Evolutionary conservation across 2,797 vertebrate species (phyloP).

Genomic region (Anisognathus igniventris): DNA sequence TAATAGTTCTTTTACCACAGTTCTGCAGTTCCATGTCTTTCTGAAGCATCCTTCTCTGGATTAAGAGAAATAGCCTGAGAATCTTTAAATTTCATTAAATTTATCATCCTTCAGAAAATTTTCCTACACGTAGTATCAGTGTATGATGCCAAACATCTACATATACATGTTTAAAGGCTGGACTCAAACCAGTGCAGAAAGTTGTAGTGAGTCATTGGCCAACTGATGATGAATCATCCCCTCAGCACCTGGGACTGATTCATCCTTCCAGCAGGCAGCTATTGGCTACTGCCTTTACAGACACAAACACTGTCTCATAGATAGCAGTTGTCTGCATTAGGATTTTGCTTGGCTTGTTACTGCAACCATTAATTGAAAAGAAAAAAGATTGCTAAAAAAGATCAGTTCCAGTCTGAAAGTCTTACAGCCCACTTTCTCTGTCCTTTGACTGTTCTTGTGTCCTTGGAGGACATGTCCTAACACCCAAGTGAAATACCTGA

Average conservation of each 20-base stretch:
- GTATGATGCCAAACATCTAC: neutral
- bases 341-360: slow-evolving; percentile 16
- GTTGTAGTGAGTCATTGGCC: slow-evolving; percentile 53
- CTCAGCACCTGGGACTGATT: slow-evolving; percentile 60
- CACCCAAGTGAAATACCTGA: neutral
- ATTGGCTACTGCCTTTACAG: slow-evolving; percentile 26
- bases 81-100: neutral
- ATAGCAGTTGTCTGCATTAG: slow-evolving; percentile 5
- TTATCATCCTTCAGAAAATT: neutral
- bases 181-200: neutral
- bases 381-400: neutral
- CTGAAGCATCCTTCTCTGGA: neutral
- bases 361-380: slow-evolving; percentile 16
- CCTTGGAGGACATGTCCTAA: neutral
- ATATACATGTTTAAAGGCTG: neutral
- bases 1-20: neutral
- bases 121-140: neutral
- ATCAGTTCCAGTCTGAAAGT: neutral
- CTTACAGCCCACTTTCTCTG: neutral
- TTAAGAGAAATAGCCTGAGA: neutral
- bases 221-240: slow-evolving; percentile 49
- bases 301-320: slow-evolving; percentile 39
- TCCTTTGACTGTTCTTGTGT: neutral
- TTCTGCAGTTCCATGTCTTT: neutral
- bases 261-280: slow-evolving; percentile 24